A percentile compares a stretch with the other conserved stretches of the same genome.
Conservation (phyloP, 2,113 vertebrate genomes). For the Antennarius striatus region DNA sequence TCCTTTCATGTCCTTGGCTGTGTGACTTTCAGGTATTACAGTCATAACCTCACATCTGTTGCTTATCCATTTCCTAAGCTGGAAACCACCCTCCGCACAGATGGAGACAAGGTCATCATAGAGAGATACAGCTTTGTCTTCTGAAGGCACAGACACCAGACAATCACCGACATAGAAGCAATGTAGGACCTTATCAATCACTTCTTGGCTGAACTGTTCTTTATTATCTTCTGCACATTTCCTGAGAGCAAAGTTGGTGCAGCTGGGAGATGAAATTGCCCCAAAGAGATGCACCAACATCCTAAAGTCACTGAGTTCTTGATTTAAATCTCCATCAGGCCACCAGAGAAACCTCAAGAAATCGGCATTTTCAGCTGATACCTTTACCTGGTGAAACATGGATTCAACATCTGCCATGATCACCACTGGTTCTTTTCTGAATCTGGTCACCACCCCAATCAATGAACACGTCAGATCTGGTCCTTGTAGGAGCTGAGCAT, state of each 20-base stretch:
- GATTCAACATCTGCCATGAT: background rate
- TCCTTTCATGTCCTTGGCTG: too few species aligned
- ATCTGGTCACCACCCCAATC: background rate
- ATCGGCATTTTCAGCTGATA: background rate
- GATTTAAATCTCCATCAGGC: background rate
- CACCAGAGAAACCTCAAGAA: background rate
- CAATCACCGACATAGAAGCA: too few species aligned
- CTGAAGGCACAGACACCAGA: too few species aligned
- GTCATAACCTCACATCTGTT: too few species aligned
- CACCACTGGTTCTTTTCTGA: too few species aligned
- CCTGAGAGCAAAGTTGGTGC: background rate
- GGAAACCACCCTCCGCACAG: background rate
- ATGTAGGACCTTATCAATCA: background rate
- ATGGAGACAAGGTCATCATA: too few species aligned
- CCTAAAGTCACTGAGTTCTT: background rate
- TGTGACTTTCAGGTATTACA: too few species aligned
- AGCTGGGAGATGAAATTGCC: background rate
- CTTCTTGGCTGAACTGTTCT: background rate
- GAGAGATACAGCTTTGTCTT: too few species aligned
- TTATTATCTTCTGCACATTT: background rate
- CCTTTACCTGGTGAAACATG: background rate
- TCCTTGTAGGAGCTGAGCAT: background rate
- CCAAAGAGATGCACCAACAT: background rate
- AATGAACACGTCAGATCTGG: background rate
- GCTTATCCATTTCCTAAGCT: too few species aligned